A percentile compares a stretch with the other conserved stretches of the same genome.
Conservation (phyloP, 2,888 invertebrate genomes). For the Dicycla oo region DNA sequence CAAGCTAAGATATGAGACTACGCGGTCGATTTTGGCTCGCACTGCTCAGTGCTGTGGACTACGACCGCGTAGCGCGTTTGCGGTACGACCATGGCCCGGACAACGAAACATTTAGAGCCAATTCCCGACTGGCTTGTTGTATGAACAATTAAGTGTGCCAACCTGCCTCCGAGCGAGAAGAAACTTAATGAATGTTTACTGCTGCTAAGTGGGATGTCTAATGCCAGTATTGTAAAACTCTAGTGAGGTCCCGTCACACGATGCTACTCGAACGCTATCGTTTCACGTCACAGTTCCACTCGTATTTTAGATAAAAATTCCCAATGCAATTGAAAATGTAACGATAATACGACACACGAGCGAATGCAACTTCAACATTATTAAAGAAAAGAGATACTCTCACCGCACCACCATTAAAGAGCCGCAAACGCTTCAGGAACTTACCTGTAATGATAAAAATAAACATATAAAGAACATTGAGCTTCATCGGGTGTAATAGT, state of each 20-base stretch:
- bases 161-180: conserved; percentile 83
- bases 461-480: conserved; percentile 86
- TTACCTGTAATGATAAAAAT: conserved; percentile 89
- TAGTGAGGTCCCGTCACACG: conserved; percentile 44
- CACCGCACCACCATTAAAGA: conserved; percentile 83
- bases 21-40: conserved; percentile 81
- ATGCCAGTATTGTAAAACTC: conserved; percentile 68
- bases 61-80: conserved; percentile 81
- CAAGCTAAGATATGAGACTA: conserved; percentile 73
- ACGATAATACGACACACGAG: conserved; percentile 36
- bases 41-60: conserved; percentile 61
- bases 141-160: conserved; percentile 89
- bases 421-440: conserved; percentile 80
- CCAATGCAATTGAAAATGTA: conserved; percentile 51
- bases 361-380: conserved; percentile 52
- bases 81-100: conserved; percentile 84
- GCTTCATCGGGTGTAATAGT: conserved; percentile 87
- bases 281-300: conserved; percentile 39
- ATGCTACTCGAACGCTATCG: conserved; percentile 17
- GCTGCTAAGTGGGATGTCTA: conserved; percentile 78
- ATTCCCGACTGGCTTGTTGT: conserved; percentile 89
- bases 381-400: conserved; percentile 78
- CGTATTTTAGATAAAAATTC: conserved; percentile 60
- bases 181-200: conserved; percentile 86
- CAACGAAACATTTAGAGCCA: conserved; percentile 87